Evolutionary conservation across 2,113 vertebrate species (phyloP).

Genomic region (Rhineura floridana): DNA sequence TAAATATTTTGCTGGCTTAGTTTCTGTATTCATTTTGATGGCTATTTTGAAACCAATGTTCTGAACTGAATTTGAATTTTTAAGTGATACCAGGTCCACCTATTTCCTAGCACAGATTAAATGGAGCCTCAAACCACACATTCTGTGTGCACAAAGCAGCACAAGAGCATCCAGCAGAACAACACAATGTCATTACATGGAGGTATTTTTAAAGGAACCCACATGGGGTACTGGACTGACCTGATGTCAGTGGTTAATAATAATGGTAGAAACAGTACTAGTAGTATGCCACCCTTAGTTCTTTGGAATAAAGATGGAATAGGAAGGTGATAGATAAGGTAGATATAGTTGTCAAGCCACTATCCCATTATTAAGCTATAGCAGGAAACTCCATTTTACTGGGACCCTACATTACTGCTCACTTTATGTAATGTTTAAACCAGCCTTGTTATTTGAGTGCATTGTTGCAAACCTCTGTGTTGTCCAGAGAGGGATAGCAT

Average conservation of each 20-base stretch:
- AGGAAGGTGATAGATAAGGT: not conserved
- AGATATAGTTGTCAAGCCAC: not conserved
- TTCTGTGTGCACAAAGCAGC: not conserved
- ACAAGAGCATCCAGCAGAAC: not conserved
- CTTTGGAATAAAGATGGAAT: not conserved
- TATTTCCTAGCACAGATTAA: not conserved
- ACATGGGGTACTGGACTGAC: not conserved
- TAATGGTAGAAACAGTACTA: not conserved
- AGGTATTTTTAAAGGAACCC: not conserved
- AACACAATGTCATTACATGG: not conserved
- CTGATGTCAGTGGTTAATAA: not conserved
- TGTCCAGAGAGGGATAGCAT: conserved; percentile 4
- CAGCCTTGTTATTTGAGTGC: not conserved
- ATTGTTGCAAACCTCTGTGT: conserved; percentile 22
- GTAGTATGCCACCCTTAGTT: not conserved
- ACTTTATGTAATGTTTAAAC: not conserved
- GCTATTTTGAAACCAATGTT: too few species aligned
- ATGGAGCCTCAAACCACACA: not conserved
- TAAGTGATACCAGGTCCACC: not conserved
- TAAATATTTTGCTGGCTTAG: too few species aligned
- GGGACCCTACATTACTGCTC: not conserved
- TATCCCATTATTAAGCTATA: not conserved
- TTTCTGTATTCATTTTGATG: too few species aligned
- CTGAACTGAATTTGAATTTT: too few species aligned
- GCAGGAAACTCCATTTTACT: not conserved